A percentile compares a stretch with the other conserved stretches of the same genome.
These are phyloP conservation scores for Phymorhynchus buccinoides DNA, from an alignment of 1,140 invertebrate species.

Conservation along the genomic window DNA sequence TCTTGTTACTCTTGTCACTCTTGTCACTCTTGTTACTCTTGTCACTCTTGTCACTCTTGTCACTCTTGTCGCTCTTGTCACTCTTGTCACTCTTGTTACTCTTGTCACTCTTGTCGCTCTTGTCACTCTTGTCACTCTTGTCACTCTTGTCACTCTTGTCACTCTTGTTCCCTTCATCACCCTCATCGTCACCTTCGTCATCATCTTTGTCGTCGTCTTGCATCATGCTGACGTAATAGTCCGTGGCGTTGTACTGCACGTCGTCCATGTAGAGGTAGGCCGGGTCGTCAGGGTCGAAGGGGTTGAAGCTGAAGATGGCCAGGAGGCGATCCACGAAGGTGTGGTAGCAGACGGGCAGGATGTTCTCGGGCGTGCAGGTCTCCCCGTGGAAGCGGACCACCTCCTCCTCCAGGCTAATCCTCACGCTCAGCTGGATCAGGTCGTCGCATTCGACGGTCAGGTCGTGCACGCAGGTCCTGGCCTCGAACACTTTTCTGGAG, in stretches of 20 bases:
- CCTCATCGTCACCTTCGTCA: not conserved
- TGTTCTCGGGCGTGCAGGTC: not conserved
- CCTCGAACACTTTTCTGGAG: conserved; percentile 35
- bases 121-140: no score
- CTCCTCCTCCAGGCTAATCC: not conserved
- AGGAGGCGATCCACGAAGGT: not conserved
- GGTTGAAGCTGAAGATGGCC: conserved; percentile 1
- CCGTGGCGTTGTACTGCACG: not conserved
- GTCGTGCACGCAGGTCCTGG: conserved; percentile 4
- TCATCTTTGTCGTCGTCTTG: not conserved
- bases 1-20: no score
- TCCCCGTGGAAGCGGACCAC: not conserved
- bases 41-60: no score
- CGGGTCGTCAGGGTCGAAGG: conserved; percentile 4
- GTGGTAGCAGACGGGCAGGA: conserved; percentile 4
- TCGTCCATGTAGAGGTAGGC: not conserved
- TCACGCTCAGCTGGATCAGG: not conserved
- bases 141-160: no score
- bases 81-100: no score
- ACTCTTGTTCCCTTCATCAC: not conserved
- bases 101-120: no score
- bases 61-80: no score
- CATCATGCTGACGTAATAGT: not conserved
- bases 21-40: no score
- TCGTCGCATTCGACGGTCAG: conserved; percentile 25